Evolutionary conservation across 2,797 vertebrate species (phyloP).

Genomic region (Parauchenoglanis punctatus): DNA sequence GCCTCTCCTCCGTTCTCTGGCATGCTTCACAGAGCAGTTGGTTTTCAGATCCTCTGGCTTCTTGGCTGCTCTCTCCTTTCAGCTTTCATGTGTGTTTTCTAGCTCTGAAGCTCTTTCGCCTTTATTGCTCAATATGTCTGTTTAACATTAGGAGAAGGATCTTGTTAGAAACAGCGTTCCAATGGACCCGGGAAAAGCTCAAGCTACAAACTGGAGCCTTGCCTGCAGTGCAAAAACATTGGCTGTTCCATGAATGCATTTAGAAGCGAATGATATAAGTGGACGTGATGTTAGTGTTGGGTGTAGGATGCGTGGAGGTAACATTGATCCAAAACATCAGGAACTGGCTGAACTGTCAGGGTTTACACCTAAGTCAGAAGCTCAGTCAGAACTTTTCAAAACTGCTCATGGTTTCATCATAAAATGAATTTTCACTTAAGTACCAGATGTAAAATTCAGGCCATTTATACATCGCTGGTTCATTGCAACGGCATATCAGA

Average conservation of each 20-base stretch:
- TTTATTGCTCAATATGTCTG: conserved; percentile 72
- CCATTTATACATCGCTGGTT: neutral
- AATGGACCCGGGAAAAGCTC: neutral
- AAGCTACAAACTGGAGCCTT: neutral
- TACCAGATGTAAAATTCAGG: neutral
- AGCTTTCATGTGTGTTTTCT: conserved; percentile 66
- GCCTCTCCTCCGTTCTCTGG: conserved; percentile 47
- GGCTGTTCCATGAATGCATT: neutral
- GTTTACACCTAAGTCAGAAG: neutral
- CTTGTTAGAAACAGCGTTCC: conserved; percentile 9
- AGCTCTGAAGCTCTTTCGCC: conserved; percentile 66
- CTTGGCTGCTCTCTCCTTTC: conserved; percentile 31
- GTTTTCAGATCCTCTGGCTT: conserved; percentile 34
- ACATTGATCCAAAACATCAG: neutral
- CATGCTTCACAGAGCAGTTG: conserved; percentile 47
- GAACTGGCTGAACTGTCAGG: conserved; percentile 14
- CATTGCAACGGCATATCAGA: neutral
- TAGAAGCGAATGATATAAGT: neutral
- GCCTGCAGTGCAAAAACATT: neutral
- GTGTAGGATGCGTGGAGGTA: neutral
- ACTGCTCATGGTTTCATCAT: neutral
- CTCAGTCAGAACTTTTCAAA: neutral
- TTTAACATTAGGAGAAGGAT: conserved; percentile 31
- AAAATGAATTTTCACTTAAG: neutral
- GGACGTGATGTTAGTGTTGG: conserved; percentile 6